phyloP scores from a whole-genome alignment of 2,113 vertebrate species.

The Trogon surrucura region DNA sequence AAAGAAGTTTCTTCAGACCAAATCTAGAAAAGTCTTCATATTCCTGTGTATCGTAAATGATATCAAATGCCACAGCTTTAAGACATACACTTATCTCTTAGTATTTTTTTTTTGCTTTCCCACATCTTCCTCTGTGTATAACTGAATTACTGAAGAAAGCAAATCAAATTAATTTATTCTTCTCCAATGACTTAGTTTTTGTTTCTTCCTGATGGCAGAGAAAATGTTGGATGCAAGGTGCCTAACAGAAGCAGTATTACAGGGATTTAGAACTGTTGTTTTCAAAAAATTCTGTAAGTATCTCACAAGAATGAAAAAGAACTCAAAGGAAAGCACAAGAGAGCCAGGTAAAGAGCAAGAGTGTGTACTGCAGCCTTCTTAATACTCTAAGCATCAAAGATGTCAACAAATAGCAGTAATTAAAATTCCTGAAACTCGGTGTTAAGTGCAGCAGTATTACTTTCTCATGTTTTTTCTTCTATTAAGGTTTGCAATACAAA shows the following conservation, averaged over 20 bases:
- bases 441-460: not conserved
- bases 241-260: fast-evolving
- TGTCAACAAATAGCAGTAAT: not conserved
- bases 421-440: not conserved
- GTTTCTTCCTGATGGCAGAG: not conserved
- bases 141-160: not conserved
- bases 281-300: not conserved
- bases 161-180: not conserved
- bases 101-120: not conserved
- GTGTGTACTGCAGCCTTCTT: not conserved
- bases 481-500: not conserved
- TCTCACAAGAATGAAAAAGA: not conserved
- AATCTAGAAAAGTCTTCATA: not conserved
- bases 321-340: not conserved
- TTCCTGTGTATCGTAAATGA: not conserved
- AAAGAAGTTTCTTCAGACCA: not conserved
- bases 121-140: not conserved
- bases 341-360: not conserved
- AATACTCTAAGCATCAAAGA: not conserved
- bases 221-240: not conserved
- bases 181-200: not conserved
- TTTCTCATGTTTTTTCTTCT: not conserved
- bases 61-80: not conserved
- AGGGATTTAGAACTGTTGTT: not conserved
- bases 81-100: not conserved